Percentiles rank a stretch among this genome's conserved stretches.
phyloP scores from a whole-genome alignment of 2,888 invertebrate species.

The Ennomos fuscantarius region DNA sequence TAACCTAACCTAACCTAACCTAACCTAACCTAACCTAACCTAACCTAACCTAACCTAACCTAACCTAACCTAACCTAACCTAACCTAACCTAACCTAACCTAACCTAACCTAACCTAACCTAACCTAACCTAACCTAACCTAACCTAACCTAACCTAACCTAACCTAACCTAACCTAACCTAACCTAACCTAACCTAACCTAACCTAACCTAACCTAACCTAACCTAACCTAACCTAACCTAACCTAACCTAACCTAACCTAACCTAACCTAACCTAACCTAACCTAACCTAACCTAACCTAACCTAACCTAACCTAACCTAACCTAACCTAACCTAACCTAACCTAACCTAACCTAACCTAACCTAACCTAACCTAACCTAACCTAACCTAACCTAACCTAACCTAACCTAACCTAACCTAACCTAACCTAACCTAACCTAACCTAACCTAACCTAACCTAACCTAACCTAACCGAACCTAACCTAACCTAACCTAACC shows the following conservation, averaged over 20 bases:
- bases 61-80: too few relatives aligned
- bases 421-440: constrained; percentile 29
- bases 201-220: constrained; percentile 31
- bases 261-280: constrained; percentile 34
- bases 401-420: constrained; percentile 36
- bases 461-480: constrained; percentile 10
- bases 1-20: too few relatives aligned
- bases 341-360: constrained; percentile 40
- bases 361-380: constrained; percentile 33
- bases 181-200: constrained; percentile 29
- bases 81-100: too few relatives aligned
- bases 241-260: constrained; percentile 46
- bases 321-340: constrained; percentile 37
- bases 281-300: constrained; percentile 25
- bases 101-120: too few relatives aligned
- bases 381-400: constrained; percentile 27
- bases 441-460: constrained; percentile 6
- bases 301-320: constrained; percentile 28
- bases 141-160: too few relatives aligned
- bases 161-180: constrained; percentile 23
- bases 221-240: constrained; percentile 34
- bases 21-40: too few relatives aligned
- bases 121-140: too few relatives aligned
- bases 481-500: constrained; percentile 9
- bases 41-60: too few relatives aligned